Base-by-base conservation (phyloP, 2,113 vertebrate genomes). In the Telmatochromis sp. region DNA sequence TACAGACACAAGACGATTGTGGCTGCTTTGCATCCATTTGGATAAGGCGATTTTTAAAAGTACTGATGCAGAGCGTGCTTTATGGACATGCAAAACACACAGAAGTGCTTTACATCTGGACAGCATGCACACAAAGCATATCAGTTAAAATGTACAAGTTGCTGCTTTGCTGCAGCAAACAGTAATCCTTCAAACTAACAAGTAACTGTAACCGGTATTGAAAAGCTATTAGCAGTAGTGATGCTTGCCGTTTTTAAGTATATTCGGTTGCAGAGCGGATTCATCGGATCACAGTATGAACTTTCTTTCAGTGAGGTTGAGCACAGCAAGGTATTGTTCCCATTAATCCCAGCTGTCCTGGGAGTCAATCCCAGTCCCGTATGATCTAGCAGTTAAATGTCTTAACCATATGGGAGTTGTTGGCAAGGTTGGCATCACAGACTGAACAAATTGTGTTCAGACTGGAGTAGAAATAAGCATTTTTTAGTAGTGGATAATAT, bases 71-170 rank as follows among this genome's bases (percentile, higher is more conserved):
- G 51, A n/a, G n/a, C 1, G 7, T 33, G 75, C 14, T 95, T 92
- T 89, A 89, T 91, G 83, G 60, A 7, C 65, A 94, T 95, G 91
- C 91, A 95, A 94, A 95, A 51, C 53, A 82, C 58, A 53, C 21
- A 28, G 54, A 47, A 53, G 12, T 73, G 54, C 84, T 89, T 85
- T 65, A 84, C 65, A 13, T 3, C 15, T 51, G 31, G 31, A 47
- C 35, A 54, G 63, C 35, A 57, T 35, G 10, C 58, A 60, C 47
- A 82, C 33, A 3, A 35, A 12, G 33, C 54, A 40, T 33, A 89
- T 84, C 58, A 51, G 81, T 50, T 51, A 17, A 79, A 71, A 75
- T 50, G 51, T 7, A 7, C 12, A 75, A 84, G 33, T 73, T 55
- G 21, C 40, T 15, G 21, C 40, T 45, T 26, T 73, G 42, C 0